Evolutionary conservation across 2,888 invertebrate species (phyloP), one percentile per base, ranked within the genome.

Genomic region (Cryptophagus acutangulus): DNA sequence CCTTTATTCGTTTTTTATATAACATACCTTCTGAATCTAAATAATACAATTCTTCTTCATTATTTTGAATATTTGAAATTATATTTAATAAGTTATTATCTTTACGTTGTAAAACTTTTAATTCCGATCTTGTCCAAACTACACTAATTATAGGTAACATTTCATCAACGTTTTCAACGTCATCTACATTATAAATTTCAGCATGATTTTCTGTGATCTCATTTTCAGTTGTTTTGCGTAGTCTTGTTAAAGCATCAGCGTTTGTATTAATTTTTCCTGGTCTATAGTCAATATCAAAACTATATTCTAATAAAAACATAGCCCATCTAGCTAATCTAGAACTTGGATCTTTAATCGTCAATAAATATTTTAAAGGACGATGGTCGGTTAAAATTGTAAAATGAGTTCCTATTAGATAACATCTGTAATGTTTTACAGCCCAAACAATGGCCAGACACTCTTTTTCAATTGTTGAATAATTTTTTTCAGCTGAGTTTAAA

Each of bases 21-120:
- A 51, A 9, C 2, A 51, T 4, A 2, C 44, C 41, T 9, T 46
- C 45, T n/a, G 36, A 16, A 28, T 43, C 43, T 9, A 42, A 4
- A 38, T 41, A 41, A 41, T 20, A 48, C 9, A 34, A 33, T 9
- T 17, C 14, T 17, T n/a, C 5, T 3, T 33, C 36, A 24, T n/a
- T 12, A 5, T 9, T 2, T 30, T 6, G 18, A 9, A 41, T n/a
- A 13, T 15, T 17, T 9, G 17, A 17, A n/a, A 33, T 15, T 1
- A 28, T 15, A 9, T 2, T 9, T 34, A 5, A n/a, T 17, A 28
- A n/a, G 5, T 29, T 15, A 9, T 2, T n/a, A 17, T 48, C 40
- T 9, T 31, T 24, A 30, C 29, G 2, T 30, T 43, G 40, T 31
- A 36, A 9, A 9, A 15, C 2, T 29, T 25, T 30, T 10, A 42